Conservation (phyloP, 2,797 vertebrate genomes). For the Bovichtus variegatus region DNA sequence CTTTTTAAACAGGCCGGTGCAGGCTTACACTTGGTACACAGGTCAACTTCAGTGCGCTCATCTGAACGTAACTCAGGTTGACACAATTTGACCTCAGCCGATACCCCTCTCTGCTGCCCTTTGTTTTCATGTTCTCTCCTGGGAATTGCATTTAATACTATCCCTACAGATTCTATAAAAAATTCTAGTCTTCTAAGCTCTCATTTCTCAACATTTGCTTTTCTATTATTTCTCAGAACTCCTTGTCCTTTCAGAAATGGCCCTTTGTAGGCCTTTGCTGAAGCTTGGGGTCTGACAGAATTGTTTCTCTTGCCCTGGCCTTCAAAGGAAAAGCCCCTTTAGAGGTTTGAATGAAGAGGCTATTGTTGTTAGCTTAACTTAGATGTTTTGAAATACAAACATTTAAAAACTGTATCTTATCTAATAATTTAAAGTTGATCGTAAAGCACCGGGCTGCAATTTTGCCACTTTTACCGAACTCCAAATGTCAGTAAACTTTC, state of each 20-base stretch:
- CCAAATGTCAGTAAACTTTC: constrained; percentile 26
- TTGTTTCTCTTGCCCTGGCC: constrained; percentile 73
- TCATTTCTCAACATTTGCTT: constrained; percentile 86
- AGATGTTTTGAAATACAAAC: constrained; percentile 58
- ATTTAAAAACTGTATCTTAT: constrained; percentile 33
- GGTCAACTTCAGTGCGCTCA: constrained; percentile 81
- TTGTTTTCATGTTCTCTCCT: constrained; percentile 72
- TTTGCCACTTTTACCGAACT: neutral
- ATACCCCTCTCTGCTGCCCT: constrained; percentile 69
- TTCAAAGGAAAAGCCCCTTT: constrained; percentile 76
- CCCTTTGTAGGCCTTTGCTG: constrained; percentile 78
- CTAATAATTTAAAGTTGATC: constrained; percentile 1
- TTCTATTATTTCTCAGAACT: constrained; percentile 78
- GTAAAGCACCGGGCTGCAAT: neutral
- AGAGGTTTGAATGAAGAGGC: constrained; percentile 69
- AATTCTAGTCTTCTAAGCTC: constrained; percentile 74
- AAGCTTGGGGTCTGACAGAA: constrained; percentile 69
- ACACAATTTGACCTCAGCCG: constrained; percentile 85
- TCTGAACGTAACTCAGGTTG: constrained; percentile 86
- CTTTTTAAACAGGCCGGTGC: constrained; percentile 71
- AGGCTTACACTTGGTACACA: constrained; percentile 70
- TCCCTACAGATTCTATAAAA: constrained; percentile 69
- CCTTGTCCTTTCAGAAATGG: constrained; percentile 68
- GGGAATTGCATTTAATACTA: constrained; percentile 74
- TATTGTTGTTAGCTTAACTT: constrained; percentile 75